Conservation (phyloP, 2,797 vertebrate genomes). For the Siniperca obscura region DNA sequence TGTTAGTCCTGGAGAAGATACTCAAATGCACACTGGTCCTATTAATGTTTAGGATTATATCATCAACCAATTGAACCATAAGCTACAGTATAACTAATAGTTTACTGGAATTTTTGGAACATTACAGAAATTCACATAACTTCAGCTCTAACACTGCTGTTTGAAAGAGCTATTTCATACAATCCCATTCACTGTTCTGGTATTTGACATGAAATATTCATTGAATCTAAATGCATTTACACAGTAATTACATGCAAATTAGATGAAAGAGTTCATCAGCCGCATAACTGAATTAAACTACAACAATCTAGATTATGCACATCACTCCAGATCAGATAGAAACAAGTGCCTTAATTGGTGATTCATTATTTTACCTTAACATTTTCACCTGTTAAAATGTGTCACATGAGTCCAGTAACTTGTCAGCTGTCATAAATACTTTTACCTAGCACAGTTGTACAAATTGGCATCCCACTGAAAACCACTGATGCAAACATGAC, state of each 20-base stretch:
- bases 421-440: constrained; percentile 13
- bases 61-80: neutral
- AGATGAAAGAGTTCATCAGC: neutral
- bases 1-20: neutral
- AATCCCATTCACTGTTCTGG: neutral
- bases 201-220: neutral
- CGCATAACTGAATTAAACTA: neutral
- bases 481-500: constrained; percentile 29
- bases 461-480: constrained; percentile 29
- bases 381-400: neutral
- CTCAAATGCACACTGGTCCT: neutral
- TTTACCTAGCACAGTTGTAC: neutral
- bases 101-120: neutral
- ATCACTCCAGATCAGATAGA: neutral
- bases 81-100: neutral
- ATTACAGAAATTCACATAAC: neutral
- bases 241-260: constrained; percentile 4
- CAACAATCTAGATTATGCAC: neutral
- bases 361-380: neutral
- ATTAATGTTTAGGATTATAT: neutral
- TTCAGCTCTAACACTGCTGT: neutral
- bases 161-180: neutral
- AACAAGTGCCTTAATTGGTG: neutral
- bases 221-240: neutral
- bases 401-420: neutral